phyloP scores from a whole-genome alignment of 2,113 vertebrate species.

The Tachysurus fulvidraco region DNA sequence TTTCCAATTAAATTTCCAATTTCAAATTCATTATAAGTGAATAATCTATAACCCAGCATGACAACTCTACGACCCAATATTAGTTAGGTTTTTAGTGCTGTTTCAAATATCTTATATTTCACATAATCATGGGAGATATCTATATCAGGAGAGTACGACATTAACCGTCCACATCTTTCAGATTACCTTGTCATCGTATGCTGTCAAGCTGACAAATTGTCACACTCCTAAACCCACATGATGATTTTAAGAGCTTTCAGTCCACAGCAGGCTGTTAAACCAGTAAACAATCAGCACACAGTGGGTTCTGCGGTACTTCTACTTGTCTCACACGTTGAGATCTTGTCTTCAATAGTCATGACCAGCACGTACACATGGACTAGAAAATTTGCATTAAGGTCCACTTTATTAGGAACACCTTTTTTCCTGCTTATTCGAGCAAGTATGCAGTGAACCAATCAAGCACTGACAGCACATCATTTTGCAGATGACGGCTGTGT shows the following conservation, averaged over 20 bases:
- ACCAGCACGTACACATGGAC: slow-evolving; percentile 6
- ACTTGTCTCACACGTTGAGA: slow-evolving; percentile 38
- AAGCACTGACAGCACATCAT: not conserved
- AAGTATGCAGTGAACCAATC: not conserved
- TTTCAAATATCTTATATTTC: not conserved
- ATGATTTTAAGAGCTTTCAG: slow-evolving; percentile 40
- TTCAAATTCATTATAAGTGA: no score
- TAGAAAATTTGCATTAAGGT: not conserved
- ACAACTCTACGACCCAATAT: not conserved
- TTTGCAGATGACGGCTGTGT: not conserved
- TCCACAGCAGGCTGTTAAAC: slow-evolving; percentile 47
- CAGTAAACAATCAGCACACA: slow-evolving; percentile 46
- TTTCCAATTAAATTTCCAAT: no score
- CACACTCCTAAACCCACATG: slow-evolving; percentile 34
- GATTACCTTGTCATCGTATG: not conserved
- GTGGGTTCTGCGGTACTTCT: slow-evolving; percentile 21
- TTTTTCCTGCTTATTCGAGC: not conserved
- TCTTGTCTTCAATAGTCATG: not conserved
- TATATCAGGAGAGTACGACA: not conserved
- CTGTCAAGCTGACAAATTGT: not conserved
- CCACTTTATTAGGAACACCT: not conserved
- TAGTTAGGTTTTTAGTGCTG: no score
- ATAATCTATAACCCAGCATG: not conserved
- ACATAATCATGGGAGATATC: not conserved
- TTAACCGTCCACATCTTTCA: not conserved